Conservation (phyloP, 2,113 vertebrate species). For the Antechinus flavipes region DNA sequence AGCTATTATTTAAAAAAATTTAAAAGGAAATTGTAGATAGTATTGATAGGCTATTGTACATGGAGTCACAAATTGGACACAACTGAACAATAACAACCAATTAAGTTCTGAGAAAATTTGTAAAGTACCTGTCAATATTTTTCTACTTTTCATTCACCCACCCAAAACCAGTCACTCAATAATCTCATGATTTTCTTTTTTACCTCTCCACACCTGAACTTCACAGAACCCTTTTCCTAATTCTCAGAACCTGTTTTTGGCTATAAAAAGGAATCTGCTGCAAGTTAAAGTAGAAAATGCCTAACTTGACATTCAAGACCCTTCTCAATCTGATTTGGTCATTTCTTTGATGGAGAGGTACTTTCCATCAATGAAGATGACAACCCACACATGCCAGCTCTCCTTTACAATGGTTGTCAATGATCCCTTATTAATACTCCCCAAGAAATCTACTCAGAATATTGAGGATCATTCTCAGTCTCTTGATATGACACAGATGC, state of each 20-base stretch:
- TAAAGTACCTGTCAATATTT: background rate
- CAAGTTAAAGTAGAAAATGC: background rate
- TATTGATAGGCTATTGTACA: background rate
- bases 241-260: background rate
- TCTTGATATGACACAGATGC: background rate
- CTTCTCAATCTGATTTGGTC: background rate
- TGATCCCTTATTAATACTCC: background rate
- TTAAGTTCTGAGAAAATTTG: background rate
- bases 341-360: background rate
- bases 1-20: no score
- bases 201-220: background rate
- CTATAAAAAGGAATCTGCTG: background rate
- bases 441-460: background rate
- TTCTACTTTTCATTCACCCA: background rate
- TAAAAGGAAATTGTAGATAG: background rate
- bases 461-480: background rate
- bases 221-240: background rate
- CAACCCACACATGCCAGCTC: background rate
- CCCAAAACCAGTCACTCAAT: background rate
- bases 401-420: background rate
- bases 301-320: background rate
- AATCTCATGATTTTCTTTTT: background rate
- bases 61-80: fast-evolving
- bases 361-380: background rate
- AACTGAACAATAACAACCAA: background rate